Percentiles rank a stretch among this genome's conserved stretches.
These are phyloP conservation scores for Mythimna lalbum DNA, from an alignment of 2,888 invertebrate species.

Conservation along the genomic window DNA sequence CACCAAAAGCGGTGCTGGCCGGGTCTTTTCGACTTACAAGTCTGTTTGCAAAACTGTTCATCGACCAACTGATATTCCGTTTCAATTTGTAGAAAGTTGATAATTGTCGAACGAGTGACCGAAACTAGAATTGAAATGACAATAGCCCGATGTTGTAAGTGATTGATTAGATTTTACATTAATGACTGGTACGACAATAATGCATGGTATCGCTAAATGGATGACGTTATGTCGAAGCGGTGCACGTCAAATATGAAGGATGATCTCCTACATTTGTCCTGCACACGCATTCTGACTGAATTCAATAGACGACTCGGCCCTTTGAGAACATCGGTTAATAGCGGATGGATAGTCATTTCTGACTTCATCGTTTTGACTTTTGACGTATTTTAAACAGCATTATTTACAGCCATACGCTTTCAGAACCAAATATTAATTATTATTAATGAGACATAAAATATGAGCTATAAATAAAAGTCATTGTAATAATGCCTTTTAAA, in stretches of 20 bases:
- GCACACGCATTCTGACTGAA: constrained; percentile 72
- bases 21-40: constrained; percentile 67
- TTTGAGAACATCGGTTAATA: constrained; percentile 73
- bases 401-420: constrained; percentile 50
- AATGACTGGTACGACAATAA: constrained; percentile 82
- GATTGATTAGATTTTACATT: constrained; percentile 83
- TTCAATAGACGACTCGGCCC: constrained; percentile 74
- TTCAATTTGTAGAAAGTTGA: constrained; percentile 84
- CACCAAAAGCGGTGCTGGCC: constrained; percentile 80
- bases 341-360: constrained; percentile 60
- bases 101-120: constrained; percentile 75
- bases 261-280: constrained; percentile 80
- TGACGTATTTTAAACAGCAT: constrained; percentile 61
- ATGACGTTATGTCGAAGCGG: constrained; percentile 81
- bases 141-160: constrained; percentile 70
- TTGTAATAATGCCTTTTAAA: constrained; percentile 52
- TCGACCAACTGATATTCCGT: constrained; percentile 74
- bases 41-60: constrained; percentile 82
- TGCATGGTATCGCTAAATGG: constrained; percentile 83
- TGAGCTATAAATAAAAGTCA: constrained; percentile 53
- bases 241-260: constrained; percentile 85
- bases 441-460: constrained; percentile 38
- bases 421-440: constrained; percentile 26
- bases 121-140: constrained; percentile 71
- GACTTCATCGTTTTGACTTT: constrained; percentile 70